A percentile compares a stretch with the other conserved stretches of the same genome.
Conservation (phyloP, 2,888 invertebrate genomes). For the Stenolophus ochropezus region DNA sequence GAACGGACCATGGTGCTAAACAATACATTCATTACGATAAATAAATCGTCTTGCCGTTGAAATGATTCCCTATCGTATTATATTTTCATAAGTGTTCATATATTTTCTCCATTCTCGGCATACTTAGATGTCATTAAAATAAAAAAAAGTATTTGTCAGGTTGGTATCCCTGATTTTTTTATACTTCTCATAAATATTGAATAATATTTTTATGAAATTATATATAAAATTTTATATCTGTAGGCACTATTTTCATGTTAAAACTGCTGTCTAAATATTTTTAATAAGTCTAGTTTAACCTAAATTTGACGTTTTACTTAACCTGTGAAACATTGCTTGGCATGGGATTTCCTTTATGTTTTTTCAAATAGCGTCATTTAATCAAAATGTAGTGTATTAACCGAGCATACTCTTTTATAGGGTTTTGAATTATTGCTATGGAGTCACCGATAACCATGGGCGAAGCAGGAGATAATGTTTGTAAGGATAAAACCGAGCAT, state of each 20-base stretch:
- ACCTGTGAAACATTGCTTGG: conserved; percentile 43
- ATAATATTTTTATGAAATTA: conserved; percentile 51
- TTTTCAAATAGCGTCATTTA: conserved; percentile 11
- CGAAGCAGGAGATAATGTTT: conserved; percentile 61
- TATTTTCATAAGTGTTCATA: conserved; percentile 35
- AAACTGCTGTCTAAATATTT: neutral
- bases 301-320: conserved; percentile 55
- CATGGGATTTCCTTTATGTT: conserved; percentile 12
- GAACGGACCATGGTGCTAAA: conserved; percentile 43
- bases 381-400: neutral
- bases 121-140: conserved; percentile 58
- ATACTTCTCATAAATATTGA: conserved; percentile 53
- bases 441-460: conserved; percentile 61
- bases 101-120: conserved; percentile 42
- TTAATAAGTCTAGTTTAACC: neutral
- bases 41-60: conserved; percentile 4
- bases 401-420: conserved; percentile 40
- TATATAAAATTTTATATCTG: conserved; percentile 7
- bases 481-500: conserved; percentile 57
- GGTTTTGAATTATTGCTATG: conserved; percentile 55
- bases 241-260: neutral
- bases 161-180: conserved; percentile 58
- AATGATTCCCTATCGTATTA: neutral
- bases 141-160: conserved; percentile 52
- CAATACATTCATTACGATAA: conserved; percentile 13